Evolutionary conservation across 2,888 invertebrate genomes (phyloP).

Genomic region (Coecobrya sp.): DNA sequence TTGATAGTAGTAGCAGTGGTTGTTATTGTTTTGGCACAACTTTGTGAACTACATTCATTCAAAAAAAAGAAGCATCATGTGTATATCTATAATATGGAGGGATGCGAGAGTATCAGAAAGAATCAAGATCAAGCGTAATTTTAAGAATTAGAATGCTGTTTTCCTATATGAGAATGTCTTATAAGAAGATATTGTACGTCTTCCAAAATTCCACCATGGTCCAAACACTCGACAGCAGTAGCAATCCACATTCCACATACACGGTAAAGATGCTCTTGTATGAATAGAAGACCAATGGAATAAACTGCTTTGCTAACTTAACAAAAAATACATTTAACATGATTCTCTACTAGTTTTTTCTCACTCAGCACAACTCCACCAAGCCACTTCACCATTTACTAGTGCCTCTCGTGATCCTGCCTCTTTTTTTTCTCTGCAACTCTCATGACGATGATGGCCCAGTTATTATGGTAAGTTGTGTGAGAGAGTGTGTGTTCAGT

Average conservation of each 20-base stretch:
- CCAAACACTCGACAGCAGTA: neutral
- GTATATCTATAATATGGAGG: neutral
- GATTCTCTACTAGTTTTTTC: constrained; percentile 12
- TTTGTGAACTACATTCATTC: neutral
- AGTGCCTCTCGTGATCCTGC: neutral
- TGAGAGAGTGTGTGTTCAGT: too few relatives aligned
- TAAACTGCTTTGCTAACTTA: neutral
- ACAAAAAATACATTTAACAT: constrained; percentile 3
- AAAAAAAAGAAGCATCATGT: neutral
- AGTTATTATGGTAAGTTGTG: neutral
- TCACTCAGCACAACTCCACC: neutral
- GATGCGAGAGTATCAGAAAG: neutral
- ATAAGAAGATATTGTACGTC: neutral
- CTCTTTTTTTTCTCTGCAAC: neutral
- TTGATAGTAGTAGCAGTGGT: neutral
- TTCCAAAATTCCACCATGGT: neutral
- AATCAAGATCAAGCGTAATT: neutral
- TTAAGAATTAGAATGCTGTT: neutral
- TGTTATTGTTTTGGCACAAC: neutral
- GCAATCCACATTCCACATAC: neutral
- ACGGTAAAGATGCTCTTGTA: neutral
- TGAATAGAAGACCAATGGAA: neutral
- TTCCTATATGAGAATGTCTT: neutral
- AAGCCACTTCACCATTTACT: too few relatives aligned
- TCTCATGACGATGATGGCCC: neutral